Percentiles rank a stretch among this genome's conserved stretches.
Evolutionary conservation across 2,113 vertebrate species (phyloP).

Genomic region (Eubucco bourcierii): DNA sequence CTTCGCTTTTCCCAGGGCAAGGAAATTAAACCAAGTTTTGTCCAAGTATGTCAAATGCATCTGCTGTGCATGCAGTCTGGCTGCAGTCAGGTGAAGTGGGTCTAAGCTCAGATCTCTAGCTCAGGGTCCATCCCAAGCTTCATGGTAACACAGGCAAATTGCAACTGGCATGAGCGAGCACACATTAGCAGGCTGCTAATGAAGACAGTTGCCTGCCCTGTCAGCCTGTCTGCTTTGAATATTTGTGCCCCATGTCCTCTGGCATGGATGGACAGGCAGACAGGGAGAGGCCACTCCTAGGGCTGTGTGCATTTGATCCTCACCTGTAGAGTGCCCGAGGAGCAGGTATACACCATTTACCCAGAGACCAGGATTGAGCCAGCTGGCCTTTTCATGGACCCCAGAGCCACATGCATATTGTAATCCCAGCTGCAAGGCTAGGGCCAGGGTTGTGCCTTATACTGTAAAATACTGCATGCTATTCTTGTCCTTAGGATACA

Average conservation of each 20-base stretch:
- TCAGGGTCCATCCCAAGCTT: background rate
- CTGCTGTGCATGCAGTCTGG: background rate
- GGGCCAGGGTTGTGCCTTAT: background rate
- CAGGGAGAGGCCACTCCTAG: background rate
- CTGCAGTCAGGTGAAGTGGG: rapidly evolving
- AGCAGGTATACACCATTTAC: background rate
- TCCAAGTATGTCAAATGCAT: background rate
- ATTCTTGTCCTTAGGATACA: background rate
- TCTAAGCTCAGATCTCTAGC: background rate
- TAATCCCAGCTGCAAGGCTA: background rate
- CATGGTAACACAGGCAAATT: background rate
- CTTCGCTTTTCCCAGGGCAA: background rate
- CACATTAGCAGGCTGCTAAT: background rate
- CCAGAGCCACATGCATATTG: rapidly evolving
- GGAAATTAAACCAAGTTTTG: background rate
- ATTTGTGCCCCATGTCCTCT: background rate
- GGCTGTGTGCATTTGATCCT: background rate
- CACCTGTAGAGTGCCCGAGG: background rate
- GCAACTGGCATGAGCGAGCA: background rate
- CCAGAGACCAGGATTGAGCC: background rate
- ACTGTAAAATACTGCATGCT: background rate
- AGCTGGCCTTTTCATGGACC: background rate
- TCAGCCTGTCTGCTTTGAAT: background rate
- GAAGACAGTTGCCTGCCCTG: background rate
- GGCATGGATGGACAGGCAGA: rapidly evolving